Percentiles rank a stretch among this genome's conserved stretches.
These are phyloP conservation scores for Trissolcus basalis DNA, from an alignment of 1,140 invertebrate genomes.

Conservation along the genomic window DNA sequence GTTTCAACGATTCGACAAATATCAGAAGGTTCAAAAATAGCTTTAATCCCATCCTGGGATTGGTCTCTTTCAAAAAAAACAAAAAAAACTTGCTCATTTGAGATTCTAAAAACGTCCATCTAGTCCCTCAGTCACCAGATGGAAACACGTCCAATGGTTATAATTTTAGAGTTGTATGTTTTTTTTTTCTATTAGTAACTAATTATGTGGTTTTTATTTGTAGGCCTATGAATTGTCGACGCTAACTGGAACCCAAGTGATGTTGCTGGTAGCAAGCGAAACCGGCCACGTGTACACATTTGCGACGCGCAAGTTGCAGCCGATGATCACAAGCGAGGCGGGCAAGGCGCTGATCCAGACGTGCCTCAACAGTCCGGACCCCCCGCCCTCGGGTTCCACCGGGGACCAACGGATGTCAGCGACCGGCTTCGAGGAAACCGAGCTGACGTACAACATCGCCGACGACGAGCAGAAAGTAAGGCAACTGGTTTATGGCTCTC, in stretches of 20 bases:
- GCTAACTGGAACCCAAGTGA: constrained; percentile 99
- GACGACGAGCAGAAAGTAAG: constrained; percentile 97
- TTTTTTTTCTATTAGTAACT: too few relatives aligned
- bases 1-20: constrained; percentile 3
- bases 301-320: constrained; percentile 98
- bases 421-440: constrained; percentile 98
- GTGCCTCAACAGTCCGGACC: constrained; percentile 98
- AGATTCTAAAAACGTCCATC: too few relatives aligned
- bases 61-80: too few relatives aligned
- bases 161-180: too few relatives aligned
- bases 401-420: constrained; percentile 97
- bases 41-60: too few relatives aligned
- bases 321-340: constrained; percentile 99
- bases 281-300: constrained; percentile 99
- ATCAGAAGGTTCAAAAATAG: too few relatives aligned
- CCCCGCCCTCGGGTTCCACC: constrained; percentile 83
- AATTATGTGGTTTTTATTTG: too few relatives aligned
- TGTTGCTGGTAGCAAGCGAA: constrained; percentile 95
- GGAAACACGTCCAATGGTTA: too few relatives aligned
- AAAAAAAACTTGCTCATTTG: too few relatives aligned
- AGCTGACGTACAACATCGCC: constrained; percentile 96
- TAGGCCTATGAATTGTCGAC: constrained; percentile 99
- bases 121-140: too few relatives aligned
- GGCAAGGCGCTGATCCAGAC: constrained; percentile 99
- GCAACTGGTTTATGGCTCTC: constrained; percentile 91